Conservation (phyloP, 2,888 invertebrate genomes). For the Ophion ventricosus region DNA sequence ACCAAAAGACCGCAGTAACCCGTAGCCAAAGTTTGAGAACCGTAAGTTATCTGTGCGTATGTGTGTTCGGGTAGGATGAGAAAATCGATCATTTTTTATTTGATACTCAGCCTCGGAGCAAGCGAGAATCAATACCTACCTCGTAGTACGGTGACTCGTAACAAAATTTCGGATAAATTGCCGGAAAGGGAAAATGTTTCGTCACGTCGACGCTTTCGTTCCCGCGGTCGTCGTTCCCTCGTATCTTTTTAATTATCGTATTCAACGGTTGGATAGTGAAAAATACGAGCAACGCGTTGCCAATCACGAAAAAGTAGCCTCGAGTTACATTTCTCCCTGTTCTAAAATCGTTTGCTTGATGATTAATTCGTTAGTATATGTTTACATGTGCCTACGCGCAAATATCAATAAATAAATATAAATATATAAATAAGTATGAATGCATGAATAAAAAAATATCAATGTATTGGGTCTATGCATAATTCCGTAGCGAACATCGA, state of each 20-base stretch:
- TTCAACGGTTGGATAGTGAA: constrained; percentile 69
- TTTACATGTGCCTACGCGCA: not conserved
- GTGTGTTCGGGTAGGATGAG: not conserved
- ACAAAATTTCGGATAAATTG: constrained; percentile 72
- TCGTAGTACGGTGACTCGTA: constrained; percentile 73
- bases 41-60: constrained; percentile 68
- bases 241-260: constrained; percentile 37
- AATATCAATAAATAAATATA: not conserved
- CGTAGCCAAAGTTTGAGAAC: constrained; percentile 74
- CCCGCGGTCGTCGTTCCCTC: not conserved
- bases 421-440: not conserved
- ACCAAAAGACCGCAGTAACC: constrained; percentile 72
- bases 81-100: not conserved
- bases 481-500: too few relatives aligned
- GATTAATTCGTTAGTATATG: not conserved
- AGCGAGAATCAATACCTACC: constrained; percentile 62
- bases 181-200: constrained; percentile 73
- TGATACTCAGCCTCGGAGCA: not conserved
- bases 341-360: constrained; percentile 65
- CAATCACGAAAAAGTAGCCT: constrained; percentile 72
- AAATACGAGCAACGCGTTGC: constrained; percentile 73
- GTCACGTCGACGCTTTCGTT: constrained; percentile 21
- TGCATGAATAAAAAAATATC: too few relatives aligned
- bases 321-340: constrained; percentile 71
- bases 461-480: too few relatives aligned